These are phyloP conservation scores for Epinephelus moara DNA, from an alignment of 2,113 vertebrate genomes.

Conservation along the genomic window DNA sequence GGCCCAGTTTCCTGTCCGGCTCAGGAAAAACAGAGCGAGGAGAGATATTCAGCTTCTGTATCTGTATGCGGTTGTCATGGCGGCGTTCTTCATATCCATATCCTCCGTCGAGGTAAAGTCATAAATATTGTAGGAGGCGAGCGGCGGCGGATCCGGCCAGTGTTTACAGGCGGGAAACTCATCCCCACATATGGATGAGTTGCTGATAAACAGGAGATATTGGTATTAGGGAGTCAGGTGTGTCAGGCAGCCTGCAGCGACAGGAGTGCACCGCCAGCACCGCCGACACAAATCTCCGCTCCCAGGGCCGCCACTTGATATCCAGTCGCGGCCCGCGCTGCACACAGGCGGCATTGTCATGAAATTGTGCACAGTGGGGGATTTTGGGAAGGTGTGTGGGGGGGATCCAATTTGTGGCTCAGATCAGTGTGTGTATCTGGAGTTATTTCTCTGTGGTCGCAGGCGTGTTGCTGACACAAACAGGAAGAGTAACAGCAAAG, in stretches of 20 bases:
- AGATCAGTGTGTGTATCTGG: conserved; percentile 54
- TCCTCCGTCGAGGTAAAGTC: conserved; percentile 43
- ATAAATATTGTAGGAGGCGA: conserved; percentile 72
- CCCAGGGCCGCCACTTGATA: conserved; percentile 44
- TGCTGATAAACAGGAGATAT: conserved; percentile 61
- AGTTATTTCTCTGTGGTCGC: background rate
- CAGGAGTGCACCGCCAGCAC: conserved; percentile 14
- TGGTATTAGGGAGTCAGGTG: conserved; percentile 53
- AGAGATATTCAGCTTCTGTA: conserved; percentile 6
- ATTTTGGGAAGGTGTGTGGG: background rate
- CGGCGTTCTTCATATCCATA: conserved; percentile 32
- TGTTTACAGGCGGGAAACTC: conserved; percentile 58
- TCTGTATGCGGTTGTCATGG: conserved; percentile 48
- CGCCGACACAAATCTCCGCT: conserved; percentile 45
- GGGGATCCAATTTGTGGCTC: conserved; percentile 58
- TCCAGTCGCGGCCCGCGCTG: conserved; percentile 22
- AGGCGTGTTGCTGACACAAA: conserved; percentile 61
- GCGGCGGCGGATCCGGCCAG: conserved; percentile 24
- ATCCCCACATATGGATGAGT: conserved; percentile 65
- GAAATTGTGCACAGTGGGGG: conserved; percentile 49
- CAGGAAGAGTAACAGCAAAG: conserved; percentile 49
- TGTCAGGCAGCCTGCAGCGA: conserved; percentile 41
- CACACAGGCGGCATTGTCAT: conserved; percentile 38
- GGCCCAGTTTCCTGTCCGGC: conserved; percentile 54
- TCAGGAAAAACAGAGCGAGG: conserved; percentile 38